Evolutionary conservation across 2,888 invertebrate species (phyloP), one percentile per base, ranked within the genome.

Genomic region (Caenorhabditis auriculariae): DNA sequence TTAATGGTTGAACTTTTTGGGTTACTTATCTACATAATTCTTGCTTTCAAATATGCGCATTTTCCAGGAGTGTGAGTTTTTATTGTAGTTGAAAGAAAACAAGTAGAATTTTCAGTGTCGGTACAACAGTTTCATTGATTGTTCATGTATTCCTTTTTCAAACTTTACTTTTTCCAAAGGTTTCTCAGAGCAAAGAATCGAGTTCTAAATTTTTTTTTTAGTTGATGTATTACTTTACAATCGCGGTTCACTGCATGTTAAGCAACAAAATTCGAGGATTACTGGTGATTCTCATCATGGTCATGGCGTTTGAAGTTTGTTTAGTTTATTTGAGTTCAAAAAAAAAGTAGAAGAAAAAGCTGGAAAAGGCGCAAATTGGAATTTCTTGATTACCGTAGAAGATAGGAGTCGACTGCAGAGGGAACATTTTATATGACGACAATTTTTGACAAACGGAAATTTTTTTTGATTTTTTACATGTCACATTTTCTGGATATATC

Each of bases 31-130:
- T 74, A 66, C 51, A 37, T 63, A 15, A 27, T 67, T n/a, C 38
- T 69, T 15, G 60, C 70, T n/a, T 57, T 76, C 29, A 76, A 76
- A 48, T 76, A 70, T 52, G 57, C 70, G 0, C 44, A 56, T 21
- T 50, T 58, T 38, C 70, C 72, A 0, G 54, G 52, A 42, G 27
- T 53, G 73, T 73, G 21, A 60, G 65, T 43, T 19, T 41, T 39
- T n/a, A 24, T 9, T 15, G 19, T 17, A 7, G 38, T 24, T n/a
- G n/a, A n/a, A n/a, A 39, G 19, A n/a, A 39, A 39, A 39, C 5
- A 39, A 39, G 12, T 45, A 35, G 15, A 17, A 21, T 17, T 54
- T 68, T 48, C 45, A 75, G 74, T 23, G 52, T 55, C 21, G 76
- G 74, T 6, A 62, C 63, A 9, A 28, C 55, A 2, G 54, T 67